Base-by-base conservation (phyloP, 2,888 invertebrate genomes). In the Leptinotarsa rubiginosa region DNA sequence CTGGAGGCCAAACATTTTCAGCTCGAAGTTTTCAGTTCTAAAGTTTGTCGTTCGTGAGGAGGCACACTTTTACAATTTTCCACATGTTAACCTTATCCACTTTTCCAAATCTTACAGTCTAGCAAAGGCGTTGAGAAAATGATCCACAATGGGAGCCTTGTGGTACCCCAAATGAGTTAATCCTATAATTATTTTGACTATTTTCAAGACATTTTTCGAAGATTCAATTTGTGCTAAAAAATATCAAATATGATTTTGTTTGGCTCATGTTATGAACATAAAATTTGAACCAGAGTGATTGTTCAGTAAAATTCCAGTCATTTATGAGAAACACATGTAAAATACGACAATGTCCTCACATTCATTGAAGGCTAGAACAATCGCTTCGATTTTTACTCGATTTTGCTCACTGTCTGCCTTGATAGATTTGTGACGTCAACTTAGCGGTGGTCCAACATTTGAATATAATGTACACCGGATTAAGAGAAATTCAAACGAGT, bases 401-500 rank as follows among this genome's bases (percentile, higher is more conserved):
- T 77, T 80, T 79, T 75, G 71, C 75, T 73, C 74, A 70, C 75
- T 75, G 79, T 76, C 79, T 49, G 65, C 79, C 73, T 80, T 85
- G 85, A 87, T 86, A 84, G 86, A 87, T 86, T 82, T 81, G 84
- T 86, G 86, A 86, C 86, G 84, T 83, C 83, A 80, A 78, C 76
- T 73, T 80, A 83, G 83, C 83, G 86, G 86, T 87, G 87, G 87
- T 86, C 86, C 85, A 81, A 82, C 83, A 87, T 87, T 87, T 87
- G 85, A 86, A 87, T 87, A 87, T 87, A 87, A 87, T 87, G 85
- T 74, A 77, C 69, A 69, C 59, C 65, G 69, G 69, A 72, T 72
- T 74, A 73, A 70, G 71, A 69, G 52, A 52, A 54, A 69, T 65
- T 69, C 65, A 66, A 75, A 75, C 75, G 66, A 72, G 75, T 75